Evolutionary conservation across 35 echinoderm and acorn worm genomes (phyloP).

Genomic region (Apostichopus parvimensis): DNA sequence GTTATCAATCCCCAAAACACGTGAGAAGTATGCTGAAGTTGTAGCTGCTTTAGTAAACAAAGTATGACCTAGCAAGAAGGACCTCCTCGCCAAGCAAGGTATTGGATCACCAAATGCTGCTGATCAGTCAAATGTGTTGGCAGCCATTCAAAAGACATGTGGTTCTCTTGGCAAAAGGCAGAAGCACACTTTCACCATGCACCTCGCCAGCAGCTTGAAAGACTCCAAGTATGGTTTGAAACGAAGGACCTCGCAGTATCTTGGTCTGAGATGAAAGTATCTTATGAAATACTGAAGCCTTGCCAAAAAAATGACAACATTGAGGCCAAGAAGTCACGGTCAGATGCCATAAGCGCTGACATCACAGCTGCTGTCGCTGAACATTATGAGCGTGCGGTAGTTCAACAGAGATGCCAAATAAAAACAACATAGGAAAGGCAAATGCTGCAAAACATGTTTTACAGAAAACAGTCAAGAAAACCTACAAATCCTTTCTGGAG

Average conservation of each 20-base stretch:
- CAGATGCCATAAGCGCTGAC: too few species aligned
- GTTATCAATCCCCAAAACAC: neutral
- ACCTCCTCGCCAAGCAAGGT: neutral
- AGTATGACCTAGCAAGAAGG: neutral
- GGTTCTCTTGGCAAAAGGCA: neutral
- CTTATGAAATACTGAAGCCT: neutral
- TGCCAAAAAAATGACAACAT: neutral
- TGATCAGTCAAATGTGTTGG: neutral
- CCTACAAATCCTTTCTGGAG: neutral
- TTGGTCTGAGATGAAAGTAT: neutral
- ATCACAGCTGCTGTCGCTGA: too few species aligned
- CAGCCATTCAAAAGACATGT: neutral
- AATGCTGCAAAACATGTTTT: slow-evolving; percentile 7
- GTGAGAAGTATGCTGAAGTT: slow-evolving; percentile 4
- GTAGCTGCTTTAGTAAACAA: neutral
- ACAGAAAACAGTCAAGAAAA: neutral
- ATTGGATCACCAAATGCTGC: neutral
- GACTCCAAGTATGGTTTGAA: neutral
- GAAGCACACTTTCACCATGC: neutral
- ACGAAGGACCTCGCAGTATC: neutral
- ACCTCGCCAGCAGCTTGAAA: neutral
- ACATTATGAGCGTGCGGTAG: neutral
- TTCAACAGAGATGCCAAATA: neutral
- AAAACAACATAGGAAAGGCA: neutral
- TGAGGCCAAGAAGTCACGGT: neutral